Conservation (phyloP, 2,797 vertebrate species). For the Liparis tanakae region DNA sequence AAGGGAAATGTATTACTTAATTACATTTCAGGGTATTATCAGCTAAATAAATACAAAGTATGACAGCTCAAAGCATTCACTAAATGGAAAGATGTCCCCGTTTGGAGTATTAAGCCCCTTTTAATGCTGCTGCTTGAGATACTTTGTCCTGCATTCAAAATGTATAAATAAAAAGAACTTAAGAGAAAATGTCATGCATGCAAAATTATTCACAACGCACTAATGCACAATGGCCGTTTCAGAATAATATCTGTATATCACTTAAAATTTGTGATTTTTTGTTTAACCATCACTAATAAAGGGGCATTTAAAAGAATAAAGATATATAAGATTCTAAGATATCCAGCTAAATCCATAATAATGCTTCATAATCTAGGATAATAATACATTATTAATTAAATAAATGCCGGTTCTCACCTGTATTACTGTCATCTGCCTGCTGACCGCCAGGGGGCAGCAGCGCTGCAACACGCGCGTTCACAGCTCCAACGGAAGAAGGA, state of each 20-base stretch:
- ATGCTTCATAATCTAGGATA: too few relatives aligned
- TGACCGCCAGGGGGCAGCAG: constrained; percentile 27
- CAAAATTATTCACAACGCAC: not conserved
- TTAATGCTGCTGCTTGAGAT: not conserved
- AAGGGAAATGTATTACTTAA: too few relatives aligned
- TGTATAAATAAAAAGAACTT: not conserved
- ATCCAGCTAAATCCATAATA: too few relatives aligned
- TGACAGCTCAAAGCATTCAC: not conserved
- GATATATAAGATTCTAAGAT: too few relatives aligned
- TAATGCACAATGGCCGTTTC: too few relatives aligned
- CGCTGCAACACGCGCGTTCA: rapidly evolving
- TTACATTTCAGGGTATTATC: too few relatives aligned
- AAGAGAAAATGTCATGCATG: not conserved
- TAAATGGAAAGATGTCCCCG: too few relatives aligned
- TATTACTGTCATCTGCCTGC: not conserved
- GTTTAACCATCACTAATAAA: not conserved
- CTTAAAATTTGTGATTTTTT: not conserved
- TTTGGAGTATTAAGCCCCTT: not conserved
- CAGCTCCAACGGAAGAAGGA: not conserved
- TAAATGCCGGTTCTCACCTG: not conserved
- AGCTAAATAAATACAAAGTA: not conserved
- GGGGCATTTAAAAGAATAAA: too few relatives aligned
- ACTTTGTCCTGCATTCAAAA: not conserved
- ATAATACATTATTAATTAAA: not conserved
- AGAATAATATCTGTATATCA: not conserved